phyloP scores from a whole-genome alignment of 2,888 invertebrate species.

The Rotaria socialis region DNA sequence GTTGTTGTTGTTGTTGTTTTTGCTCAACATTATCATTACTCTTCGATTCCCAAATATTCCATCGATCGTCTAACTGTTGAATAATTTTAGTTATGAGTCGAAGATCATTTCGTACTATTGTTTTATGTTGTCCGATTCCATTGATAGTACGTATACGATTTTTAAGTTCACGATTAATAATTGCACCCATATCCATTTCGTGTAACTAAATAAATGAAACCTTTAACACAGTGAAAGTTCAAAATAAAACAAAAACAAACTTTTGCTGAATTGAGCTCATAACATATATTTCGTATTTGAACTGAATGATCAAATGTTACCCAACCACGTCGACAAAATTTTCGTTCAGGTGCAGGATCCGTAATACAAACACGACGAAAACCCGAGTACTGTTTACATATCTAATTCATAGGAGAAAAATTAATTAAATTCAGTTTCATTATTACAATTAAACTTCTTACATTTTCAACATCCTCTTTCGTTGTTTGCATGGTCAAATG shows the following conservation, averaged over 20 bases:
- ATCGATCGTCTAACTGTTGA: slow-evolving; percentile 79
- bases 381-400: slow-evolving; percentile 84
- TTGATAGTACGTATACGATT: slow-evolving; percentile 72
- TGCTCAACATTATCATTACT: slow-evolving; percentile 49
- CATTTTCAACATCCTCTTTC: slow-evolving; percentile 88
- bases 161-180: slow-evolving; percentile 91
- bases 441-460: slow-evolving; percentile 61
- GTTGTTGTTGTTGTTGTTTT: background rate
- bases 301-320: slow-evolving; percentile 92
- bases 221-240: background rate
- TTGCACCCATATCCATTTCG: slow-evolving; percentile 86
- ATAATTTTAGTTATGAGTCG: slow-evolving; percentile 84
- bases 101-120: slow-evolving; percentile 81
- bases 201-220: slow-evolving; percentile 65
- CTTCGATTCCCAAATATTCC: slow-evolving; percentile 71
- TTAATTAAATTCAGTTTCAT: background rate
- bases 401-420: slow-evolving; percentile 60
- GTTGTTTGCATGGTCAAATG: slow-evolving; percentile 92
- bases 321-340: slow-evolving; percentile 95
- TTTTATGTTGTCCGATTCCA: slow-evolving; percentile 55
- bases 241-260: slow-evolving; percentile 57
- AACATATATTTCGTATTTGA: slow-evolving; percentile 97
- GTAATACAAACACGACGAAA: slow-evolving; percentile 90
- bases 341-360: slow-evolving; percentile 88
- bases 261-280: slow-evolving; percentile 91